Evolutionary conservation across 1,140 invertebrate genomes (phyloP), one percentile per base, ranked within the genome.

Genomic region (Trichonephila clavata): DNA sequence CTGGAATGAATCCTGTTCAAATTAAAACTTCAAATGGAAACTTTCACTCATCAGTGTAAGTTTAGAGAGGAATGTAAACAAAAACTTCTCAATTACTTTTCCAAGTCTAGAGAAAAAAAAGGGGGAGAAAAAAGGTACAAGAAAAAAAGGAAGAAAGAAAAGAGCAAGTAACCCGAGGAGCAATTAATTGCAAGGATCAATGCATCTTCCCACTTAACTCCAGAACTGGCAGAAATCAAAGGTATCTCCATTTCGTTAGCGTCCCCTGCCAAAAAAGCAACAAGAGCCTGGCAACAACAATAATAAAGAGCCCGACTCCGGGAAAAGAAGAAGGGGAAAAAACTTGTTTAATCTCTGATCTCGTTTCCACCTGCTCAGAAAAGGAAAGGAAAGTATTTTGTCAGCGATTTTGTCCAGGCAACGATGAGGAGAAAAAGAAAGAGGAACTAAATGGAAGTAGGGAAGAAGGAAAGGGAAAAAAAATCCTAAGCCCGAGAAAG

Each of bases 321-420:
- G 21, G 7, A 77, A n/a, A 77, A 13, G 8, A 32, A 10, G 39
- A 43, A 24, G 20, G n/a, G 50, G 57, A 50, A 88, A 88, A 88
- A 88, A 88, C 86, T 88, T 88, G 88, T 90, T 80, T 90, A 90
- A 90, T 90, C 88, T 90, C n/a, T 50, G 43, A 77, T 80, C 65
- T 90, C 88, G 39, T 43, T 59, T 90, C 88, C 88, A 90, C 88
- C 88, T 90, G 88, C 84, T 43, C 60, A 21, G 60, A 68, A 27
- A 80, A 43, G 68, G 88, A 80, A 60, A 71, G 88, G 80, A 90
- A 90, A 90, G 88, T 90, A 90, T 90, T 90, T 90, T 90, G 88
- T 90, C 88, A 90, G 88, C 88, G 88, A 90, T 80, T 90, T 80
- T 90, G 88, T 90, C 88, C 43, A 68, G 43, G 32, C 61, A 39